phyloP scores from a whole-genome alignment of 2,113 vertebrate species.

The Oryzias celebensis region DNA sequence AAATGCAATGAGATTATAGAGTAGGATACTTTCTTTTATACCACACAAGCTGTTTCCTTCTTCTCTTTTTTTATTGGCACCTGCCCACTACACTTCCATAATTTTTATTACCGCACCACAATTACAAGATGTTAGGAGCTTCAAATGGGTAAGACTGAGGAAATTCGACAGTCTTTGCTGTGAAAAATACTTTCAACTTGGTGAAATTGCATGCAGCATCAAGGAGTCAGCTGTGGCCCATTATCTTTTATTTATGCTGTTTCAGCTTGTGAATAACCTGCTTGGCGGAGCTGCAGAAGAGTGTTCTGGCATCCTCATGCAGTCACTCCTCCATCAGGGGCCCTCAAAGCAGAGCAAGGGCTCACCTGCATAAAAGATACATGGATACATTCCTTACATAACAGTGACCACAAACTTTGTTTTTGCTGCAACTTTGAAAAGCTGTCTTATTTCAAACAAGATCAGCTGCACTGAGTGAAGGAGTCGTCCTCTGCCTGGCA shows the following conservation, averaged over 20 bases:
- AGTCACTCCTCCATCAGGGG: conserved; percentile 70
- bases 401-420: conserved; percentile 60
- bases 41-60: conserved; percentile 29
- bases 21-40: conserved; percentile 40
- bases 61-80: conserved; percentile 41
- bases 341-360: conserved; percentile 61
- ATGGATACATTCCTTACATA: conserved; percentile 67
- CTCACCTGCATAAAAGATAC: conserved; percentile 79
- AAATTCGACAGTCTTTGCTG: conserved; percentile 39
- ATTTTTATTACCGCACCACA: conserved; percentile 32
- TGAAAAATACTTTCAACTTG: conserved; percentile 53
- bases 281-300: conserved; percentile 75
- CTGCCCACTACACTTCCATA: conserved; percentile 38
- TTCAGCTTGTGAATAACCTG: conserved; percentile 77
- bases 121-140: conserved; percentile 36
- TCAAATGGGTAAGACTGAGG: conserved; percentile 30
- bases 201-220: conserved; percentile 66
- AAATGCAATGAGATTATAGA: conserved; percentile 31
- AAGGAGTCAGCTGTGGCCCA: conserved; percentile 72
- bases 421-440: conserved; percentile 42
- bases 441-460: conserved; percentile 32
- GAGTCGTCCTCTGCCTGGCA: not conserved
- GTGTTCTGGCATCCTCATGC: conserved; percentile 67
- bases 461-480: conserved; percentile 8
- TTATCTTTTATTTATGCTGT: conserved; percentile 80